Evolutionary conservation across 2,797 vertebrate species (phyloP), one percentile per base, ranked within the genome.

Genomic region (Poecilia gillii): DNA sequence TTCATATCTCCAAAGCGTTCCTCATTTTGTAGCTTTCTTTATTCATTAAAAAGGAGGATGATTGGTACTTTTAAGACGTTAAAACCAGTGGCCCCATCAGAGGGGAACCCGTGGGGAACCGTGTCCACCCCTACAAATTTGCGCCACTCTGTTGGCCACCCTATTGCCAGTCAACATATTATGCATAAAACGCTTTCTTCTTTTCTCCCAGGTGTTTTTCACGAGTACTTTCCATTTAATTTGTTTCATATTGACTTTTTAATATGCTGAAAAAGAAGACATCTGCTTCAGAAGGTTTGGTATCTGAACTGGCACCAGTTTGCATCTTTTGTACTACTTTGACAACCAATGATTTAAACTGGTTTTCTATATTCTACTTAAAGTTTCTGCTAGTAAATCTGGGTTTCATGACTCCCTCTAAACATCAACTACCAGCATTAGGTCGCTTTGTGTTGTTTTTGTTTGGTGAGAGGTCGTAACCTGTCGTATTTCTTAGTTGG

Each of bases 1-100:
- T 81, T 77, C 28, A 74, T 78, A 45, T 83, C 78, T 84, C 88
- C 82, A 71, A 78, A 45, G 76, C 73, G 57, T 81, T 20, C 62
- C 78, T 79, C 78, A 73, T 71, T 64, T 81, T 81, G 57, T 28
- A 72, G 73, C 74, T 45, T 59, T 83, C 53, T 55, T 0, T 0
- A 49, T 84, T 80, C 83, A 64, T 3, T 20, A 14, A 14, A 71
- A n/a, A 7, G n/a, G 25, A 70, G 14, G 43, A 43, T 7, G 36
- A 9, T 2, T 39, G 31, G 33, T 66, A n/a, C 4, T 13, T 43
- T 70, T 41, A 41, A 25, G 36, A 12, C 4, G 36, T 68, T 41
- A 25, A 39, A 41, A 25, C 36, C 18, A 49, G 47, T 49, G 47
- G 47, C 47, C 47, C 47, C 8, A 23, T 31, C n/a, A 3, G 18